Base-by-base conservation (phyloP, 2,113 vertebrate species). In the Neoarius graeffei region DNA sequence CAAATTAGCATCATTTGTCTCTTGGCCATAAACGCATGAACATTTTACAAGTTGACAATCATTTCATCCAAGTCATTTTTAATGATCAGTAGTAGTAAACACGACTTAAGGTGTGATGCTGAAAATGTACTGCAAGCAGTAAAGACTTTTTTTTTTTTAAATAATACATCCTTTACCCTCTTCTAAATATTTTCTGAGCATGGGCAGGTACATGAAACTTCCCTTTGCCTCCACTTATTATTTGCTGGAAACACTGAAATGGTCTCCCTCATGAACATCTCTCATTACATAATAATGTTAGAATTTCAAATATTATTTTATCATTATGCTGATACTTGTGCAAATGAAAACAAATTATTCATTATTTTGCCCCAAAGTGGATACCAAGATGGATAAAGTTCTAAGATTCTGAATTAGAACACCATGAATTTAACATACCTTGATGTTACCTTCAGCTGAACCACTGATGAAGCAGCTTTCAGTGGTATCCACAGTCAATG, bases 401-500 rank as follows among this genome's bases (percentile, higher is more conserved):
- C 27, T 30, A 6, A 35, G 14, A 35, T 69, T 79, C 57, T 81
- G 56, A n/a, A 42, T 35, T 35, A 48, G 7, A 48, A 83, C 62
- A 64, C 23, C 15, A 48, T 42, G 4, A 74, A 74, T 19, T 6
- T 64, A 20, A 30, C 25, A n/a, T 95, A 99, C 98, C 98, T 98
- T 99, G 91, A 99, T 97, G 94, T 96, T 99, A 90, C 98, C 98
- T 94, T 99, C 98, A 0, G 98, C 97, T 69, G 98, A 99, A 89
- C 98, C 98, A 52, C 98, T 99, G 92, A 99, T 96, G 90, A 99
- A 98, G 92, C 97, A 97, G 90, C 97, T 96, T 92, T 99, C 98
- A 0, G 96, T 96, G 85, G 96, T 94, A 92, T 97, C 96, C 23
- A 99, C 92, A 64, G 97, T 97, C 93, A 99, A 94, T 0, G 98